Evolutionary conservation across 2,113 vertebrate genomes (phyloP).

Genomic region (Butorides virescens): DNA sequence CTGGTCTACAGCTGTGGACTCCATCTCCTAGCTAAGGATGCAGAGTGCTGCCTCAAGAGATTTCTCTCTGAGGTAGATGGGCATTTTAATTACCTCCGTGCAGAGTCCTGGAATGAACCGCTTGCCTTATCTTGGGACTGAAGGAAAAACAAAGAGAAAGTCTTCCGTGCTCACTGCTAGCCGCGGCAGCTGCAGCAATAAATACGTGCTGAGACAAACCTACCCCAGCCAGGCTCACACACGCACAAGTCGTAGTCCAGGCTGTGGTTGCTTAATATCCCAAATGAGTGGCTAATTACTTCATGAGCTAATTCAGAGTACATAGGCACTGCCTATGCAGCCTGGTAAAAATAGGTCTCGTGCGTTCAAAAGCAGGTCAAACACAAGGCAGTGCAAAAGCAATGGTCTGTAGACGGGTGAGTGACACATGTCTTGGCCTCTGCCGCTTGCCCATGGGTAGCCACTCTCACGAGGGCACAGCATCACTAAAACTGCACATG

Average conservation of each 20-base stretch:
- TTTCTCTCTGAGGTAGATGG: not conserved
- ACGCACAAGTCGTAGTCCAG: not conserved
- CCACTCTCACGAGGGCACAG: not conserved
- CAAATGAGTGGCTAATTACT: constrained; percentile 34
- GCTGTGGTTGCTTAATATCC: constrained; percentile 19
- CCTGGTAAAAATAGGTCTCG: not conserved
- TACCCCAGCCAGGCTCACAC: not conserved
- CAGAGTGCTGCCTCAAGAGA: not conserved
- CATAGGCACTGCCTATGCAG: not conserved
- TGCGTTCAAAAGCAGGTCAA: not conserved
- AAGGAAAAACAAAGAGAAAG: constrained; percentile 18
- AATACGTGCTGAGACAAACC: not conserved
- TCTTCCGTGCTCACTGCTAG: not conserved
- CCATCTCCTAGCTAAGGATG: not conserved
- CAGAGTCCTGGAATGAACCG: not conserved
- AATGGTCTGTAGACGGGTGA: not conserved
- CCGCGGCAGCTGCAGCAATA: not conserved
- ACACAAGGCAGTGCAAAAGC: not conserved
- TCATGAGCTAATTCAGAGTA: constrained; percentile 4
- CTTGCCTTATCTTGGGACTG: not conserved
- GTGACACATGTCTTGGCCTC: not conserved
- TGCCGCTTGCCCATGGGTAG: not conserved
- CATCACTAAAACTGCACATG: not conserved
- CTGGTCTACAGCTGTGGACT: not conserved
- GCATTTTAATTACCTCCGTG: not conserved